Percentiles rank a stretch among this genome's conserved stretches.
Conservation (phyloP, 2,888 invertebrate species). For the Erebia ligea region DNA sequence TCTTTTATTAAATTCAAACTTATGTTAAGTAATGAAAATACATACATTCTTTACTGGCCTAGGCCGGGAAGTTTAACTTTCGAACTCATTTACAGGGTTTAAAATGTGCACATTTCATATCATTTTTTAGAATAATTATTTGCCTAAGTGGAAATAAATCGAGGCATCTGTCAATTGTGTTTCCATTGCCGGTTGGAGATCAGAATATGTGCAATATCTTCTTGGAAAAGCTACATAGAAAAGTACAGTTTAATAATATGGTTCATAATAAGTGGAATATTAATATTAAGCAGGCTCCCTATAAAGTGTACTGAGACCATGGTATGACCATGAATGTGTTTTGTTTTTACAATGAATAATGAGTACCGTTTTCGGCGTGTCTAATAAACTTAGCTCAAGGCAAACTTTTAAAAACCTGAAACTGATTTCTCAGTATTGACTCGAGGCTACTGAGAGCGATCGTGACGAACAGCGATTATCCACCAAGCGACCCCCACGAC, state of each 20-base stretch:
- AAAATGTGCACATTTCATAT: no score
- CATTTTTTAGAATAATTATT: no score
- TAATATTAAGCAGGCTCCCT: no score
- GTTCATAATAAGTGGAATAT: not conserved
- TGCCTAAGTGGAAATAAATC: no score
- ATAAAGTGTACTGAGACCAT: not conserved
- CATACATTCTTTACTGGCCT: no score
- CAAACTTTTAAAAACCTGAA: conserved; percentile 18
- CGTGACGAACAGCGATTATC: conserved; percentile 36
- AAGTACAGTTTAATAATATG: no score
- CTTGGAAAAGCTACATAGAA: not conserved
- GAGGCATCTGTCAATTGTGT: not conserved
- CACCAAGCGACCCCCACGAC: conserved; percentile 58
- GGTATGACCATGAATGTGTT: not conserved
- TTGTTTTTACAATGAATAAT: not conserved
- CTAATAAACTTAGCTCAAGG: conserved; percentile 15
- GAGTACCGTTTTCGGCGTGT: not conserved
- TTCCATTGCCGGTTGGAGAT: not conserved
- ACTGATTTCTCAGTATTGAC: conserved; percentile 24
- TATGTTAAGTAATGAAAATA: no score
- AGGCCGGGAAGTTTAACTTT: no score
- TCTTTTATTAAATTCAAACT: no score
- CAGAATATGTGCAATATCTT: not conserved
- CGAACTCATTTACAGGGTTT: no score
- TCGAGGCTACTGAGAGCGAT: conserved; percentile 27